These are phyloP conservation scores for Neogobius melanostomus DNA, from an alignment of 2,113 vertebrate species.

Conservation along the genomic window DNA sequence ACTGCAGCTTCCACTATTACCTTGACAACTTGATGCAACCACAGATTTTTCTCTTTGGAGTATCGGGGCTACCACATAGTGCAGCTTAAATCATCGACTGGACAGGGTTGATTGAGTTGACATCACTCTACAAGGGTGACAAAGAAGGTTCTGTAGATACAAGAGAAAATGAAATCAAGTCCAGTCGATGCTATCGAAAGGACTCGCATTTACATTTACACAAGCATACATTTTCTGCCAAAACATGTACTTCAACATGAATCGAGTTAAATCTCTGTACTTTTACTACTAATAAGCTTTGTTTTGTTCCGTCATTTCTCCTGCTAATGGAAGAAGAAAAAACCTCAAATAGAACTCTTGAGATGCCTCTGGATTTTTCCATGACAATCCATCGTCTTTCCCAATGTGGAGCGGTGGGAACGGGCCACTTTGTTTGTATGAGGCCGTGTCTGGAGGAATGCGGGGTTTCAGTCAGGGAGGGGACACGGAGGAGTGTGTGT, in stretches of 20 bases:
- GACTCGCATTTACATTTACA: too few relatives aligned
- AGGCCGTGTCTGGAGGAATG: slow-evolving; percentile 73
- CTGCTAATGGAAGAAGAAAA: slow-evolving; percentile 17
- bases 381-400: slow-evolving; percentile 68
- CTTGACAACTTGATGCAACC: not conserved
- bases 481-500: slow-evolving; percentile 3
- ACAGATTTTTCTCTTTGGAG: not conserved
- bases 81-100: not conserved
- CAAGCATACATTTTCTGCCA: too few relatives aligned
- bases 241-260: too few relatives aligned
- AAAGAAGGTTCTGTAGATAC: too few relatives aligned
- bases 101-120: too few relatives aligned
- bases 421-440: slow-evolving; percentile 71
- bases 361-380: slow-evolving; percentile 70
- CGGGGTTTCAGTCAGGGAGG: slow-evolving; percentile 57
- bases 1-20: not conserved
- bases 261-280: not conserved
- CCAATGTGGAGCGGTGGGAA: slow-evolving; percentile 69
- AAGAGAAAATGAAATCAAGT: too few relatives aligned
- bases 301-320: slow-evolving; percentile 19
- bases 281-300: not conserved
- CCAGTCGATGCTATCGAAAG: too few relatives aligned
- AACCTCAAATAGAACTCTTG: slow-evolving; percentile 57
- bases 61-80: not conserved
- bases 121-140: too few relatives aligned